Percentiles rank a stretch among this genome's conserved stretches.
Conservation (phyloP, 2,797 vertebrate species). For the Coregonus ussuriensis region DNA sequence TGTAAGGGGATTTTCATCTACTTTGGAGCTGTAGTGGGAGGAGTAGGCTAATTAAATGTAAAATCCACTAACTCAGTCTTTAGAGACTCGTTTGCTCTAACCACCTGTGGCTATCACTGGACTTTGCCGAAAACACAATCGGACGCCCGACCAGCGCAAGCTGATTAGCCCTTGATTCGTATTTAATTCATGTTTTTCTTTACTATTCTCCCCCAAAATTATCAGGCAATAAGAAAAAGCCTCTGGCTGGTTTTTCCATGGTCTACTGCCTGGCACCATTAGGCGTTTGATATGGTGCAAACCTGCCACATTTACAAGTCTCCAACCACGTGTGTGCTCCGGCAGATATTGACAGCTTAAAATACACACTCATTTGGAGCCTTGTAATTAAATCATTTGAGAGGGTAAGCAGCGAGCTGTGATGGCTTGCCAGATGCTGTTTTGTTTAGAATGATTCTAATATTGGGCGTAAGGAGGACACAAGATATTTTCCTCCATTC, state of each 20-base stretch:
- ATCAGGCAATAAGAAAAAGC: conserved; percentile 18
- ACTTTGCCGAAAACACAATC: conserved; percentile 28
- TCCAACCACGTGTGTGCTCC: conserved; percentile 55
- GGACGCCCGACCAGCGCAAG: neutral
- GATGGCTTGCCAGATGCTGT: conserved; percentile 71
- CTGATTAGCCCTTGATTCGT: conserved; percentile 11
- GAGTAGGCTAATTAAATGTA: conserved; percentile 17
- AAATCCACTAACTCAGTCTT: conserved; percentile 21
- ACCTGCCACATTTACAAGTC: conserved; percentile 44
- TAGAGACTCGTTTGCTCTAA: neutral
- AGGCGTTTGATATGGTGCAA: conserved; percentile 25
- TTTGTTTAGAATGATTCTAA: conserved; percentile 73
- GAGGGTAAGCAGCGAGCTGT: conserved; percentile 67
- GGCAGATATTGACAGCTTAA: conserved; percentile 68
- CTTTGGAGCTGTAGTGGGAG: neutral
- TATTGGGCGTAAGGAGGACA: conserved; percentile 57
- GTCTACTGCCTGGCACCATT: conserved; percentile 24
- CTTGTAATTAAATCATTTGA: conserved; percentile 75
- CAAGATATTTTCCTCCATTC: conserved; percentile 43
- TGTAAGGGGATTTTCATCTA: conserved; percentile 24
- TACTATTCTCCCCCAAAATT: neutral
- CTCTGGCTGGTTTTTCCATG: conserved; percentile 19
- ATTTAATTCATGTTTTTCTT: conserved; percentile 23
- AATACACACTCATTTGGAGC: conserved; percentile 68
- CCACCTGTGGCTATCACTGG: conserved; percentile 26